phyloP scores from a whole-genome alignment of 2,113 vertebrate genomes.

The Gasterosteus nipponicus region DNA sequence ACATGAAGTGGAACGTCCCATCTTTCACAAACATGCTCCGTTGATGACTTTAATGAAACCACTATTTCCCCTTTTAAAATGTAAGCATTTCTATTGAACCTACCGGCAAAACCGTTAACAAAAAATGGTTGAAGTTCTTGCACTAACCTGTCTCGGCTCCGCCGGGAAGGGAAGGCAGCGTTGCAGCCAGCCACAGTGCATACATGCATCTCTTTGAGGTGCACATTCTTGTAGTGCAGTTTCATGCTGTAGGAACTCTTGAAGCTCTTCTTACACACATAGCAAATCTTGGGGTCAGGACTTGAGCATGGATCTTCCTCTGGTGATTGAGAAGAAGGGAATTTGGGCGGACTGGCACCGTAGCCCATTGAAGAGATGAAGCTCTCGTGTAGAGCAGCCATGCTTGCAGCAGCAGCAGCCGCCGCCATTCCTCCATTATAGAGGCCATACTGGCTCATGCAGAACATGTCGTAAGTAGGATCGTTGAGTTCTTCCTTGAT shows the following conservation, averaged over 20 bases:
- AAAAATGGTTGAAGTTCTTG: not conserved
- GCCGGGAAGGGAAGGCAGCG: slow-evolving; percentile 96
- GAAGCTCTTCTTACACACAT: slow-evolving; percentile 99
- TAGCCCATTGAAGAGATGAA: slow-evolving; percentile 95
- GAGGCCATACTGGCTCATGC: slow-evolving; percentile 98
- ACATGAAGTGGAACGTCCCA: slow-evolving; percentile 13
- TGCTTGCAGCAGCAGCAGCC: slow-evolving; percentile 88
- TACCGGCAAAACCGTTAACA: slow-evolving; percentile 44
- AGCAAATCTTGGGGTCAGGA: slow-evolving; percentile 98
- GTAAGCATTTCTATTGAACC: slow-evolving; percentile 32
- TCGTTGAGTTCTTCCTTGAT: slow-evolving; percentile 97
- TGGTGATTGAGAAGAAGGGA: slow-evolving; percentile 90
- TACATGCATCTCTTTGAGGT: slow-evolving; percentile 99
- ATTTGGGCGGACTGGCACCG: slow-evolving; percentile 94
- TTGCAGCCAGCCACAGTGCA: slow-evolving; percentile 99
- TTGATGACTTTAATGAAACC: not conserved
- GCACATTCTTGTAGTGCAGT: slow-evolving; percentile 99
- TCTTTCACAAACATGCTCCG: slow-evolving; percentile 3
- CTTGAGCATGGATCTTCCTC: slow-evolving; percentile 96
- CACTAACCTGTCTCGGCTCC: slow-evolving; percentile 99
- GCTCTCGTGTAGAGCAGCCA: slow-evolving; percentile 96
- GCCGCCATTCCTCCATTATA: slow-evolving; percentile 91
- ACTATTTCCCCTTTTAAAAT: not conserved
- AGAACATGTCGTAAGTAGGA: slow-evolving; percentile 99
- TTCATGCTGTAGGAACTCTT: slow-evolving; percentile 99